These are phyloP conservation scores for Nemurella pictetii DNA, from an alignment of 2,888 invertebrate species.

Conservation along the genomic window DNA sequence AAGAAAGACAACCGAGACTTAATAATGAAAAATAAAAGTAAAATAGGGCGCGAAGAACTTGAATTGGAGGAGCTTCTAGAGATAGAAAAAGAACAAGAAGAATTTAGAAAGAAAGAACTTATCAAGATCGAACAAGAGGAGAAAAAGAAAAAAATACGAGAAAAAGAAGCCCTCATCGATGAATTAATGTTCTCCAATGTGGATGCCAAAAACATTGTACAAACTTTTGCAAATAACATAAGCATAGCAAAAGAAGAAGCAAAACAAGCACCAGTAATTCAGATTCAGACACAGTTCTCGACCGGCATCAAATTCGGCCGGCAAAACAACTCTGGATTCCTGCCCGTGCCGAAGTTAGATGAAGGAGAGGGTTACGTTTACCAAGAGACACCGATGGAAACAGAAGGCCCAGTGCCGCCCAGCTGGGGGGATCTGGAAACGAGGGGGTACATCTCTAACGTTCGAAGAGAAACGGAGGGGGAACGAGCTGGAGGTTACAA, in stretches of 20 bases:
- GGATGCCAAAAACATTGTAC: slow-evolving; percentile 85
- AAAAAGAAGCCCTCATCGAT: slow-evolving; percentile 91
- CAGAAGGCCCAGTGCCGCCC: slow-evolving; percentile 78
- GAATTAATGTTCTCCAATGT: slow-evolving; percentile 92
- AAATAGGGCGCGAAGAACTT: slow-evolving; percentile 77
- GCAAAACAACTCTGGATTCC: slow-evolving; percentile 62
- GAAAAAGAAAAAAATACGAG: slow-evolving; percentile 79
- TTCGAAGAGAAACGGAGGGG: slow-evolving; percentile 69
- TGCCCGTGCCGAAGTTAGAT: slow-evolving; percentile 71
- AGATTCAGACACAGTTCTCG: slow-evolving; percentile 72
- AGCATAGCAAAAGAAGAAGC: slow-evolving; percentile 68
- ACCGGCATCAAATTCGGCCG: slow-evolving; percentile 82
- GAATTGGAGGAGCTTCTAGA: slow-evolving; percentile 85
- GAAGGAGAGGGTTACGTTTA: slow-evolving; percentile 79
- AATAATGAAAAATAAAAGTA: slow-evolving; percentile 78
- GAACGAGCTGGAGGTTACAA: slow-evolving; percentile 89
- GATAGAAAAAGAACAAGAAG: slow-evolving; percentile 76
- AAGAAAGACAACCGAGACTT: slow-evolving; percentile 87
- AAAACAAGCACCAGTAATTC: slow-evolving; percentile 36
- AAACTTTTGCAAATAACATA: slow-evolving; percentile 71
- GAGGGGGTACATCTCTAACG: slow-evolving; percentile 73
- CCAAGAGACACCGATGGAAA: slow-evolving; percentile 59
- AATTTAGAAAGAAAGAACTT: slow-evolving; percentile 71
- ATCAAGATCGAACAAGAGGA: slow-evolving; percentile 68
- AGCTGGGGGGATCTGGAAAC: slow-evolving; percentile 62